Evolutionary conservation across 2,113 vertebrate genomes (phyloP).

Genomic region (Ancistrus triradiatus): DNA sequence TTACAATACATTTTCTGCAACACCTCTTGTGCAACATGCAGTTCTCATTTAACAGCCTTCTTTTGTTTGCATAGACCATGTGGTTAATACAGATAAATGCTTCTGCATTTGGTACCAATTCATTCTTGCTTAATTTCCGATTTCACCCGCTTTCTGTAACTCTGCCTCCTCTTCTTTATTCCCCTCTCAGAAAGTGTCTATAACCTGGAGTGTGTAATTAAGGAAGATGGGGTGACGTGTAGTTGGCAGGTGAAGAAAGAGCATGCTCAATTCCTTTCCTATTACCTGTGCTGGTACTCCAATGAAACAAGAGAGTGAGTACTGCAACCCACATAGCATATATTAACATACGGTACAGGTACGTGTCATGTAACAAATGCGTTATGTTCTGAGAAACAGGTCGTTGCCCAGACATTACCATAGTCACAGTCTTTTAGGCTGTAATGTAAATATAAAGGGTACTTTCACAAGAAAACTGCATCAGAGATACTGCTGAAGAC

Average conservation of each 20-base stretch:
- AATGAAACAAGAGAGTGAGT: conserved; percentile 7
- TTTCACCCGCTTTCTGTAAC: neutral
- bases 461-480: no score
- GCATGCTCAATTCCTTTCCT: conserved; percentile 16
- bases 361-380: no score
- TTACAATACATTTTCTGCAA: neutral
- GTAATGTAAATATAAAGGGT: no score
- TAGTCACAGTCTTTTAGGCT: no score
- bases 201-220: conserved; percentile 36
- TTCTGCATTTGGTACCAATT: neutral
- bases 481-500: no score
- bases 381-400: no score
- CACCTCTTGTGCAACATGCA: no score
- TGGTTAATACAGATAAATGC: neutral
- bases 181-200: conserved; percentile 12
- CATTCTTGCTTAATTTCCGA: neutral
- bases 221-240: conserved; percentile 16
- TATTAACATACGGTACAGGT: no score
- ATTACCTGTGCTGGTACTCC: conserved; percentile 20
- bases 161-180: neutral
- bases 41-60: neutral
- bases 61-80: neutral
- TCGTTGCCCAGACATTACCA: no score
- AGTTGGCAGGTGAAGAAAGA: conserved; percentile 36
- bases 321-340: no score